phyloP scores from a whole-genome alignment of 2,797 vertebrate genomes.

The Echeneis naucrates region DNA sequence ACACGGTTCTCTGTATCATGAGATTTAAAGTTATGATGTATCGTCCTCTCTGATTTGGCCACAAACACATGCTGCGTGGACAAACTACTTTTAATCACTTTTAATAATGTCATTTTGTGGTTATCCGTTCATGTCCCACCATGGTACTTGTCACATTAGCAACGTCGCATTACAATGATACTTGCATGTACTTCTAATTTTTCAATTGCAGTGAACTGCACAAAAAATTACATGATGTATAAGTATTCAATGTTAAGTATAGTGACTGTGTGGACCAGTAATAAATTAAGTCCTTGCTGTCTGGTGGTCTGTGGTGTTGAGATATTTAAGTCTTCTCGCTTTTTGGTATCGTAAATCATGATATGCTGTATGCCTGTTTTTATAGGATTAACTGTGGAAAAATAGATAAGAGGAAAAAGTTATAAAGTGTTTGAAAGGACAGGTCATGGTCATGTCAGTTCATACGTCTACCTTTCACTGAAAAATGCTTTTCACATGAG shows the following conservation, averaged over 20 bases:
- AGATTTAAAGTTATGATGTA: neutral
- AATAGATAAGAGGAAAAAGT: conserved; percentile 54
- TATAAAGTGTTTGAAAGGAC: conserved; percentile 67
- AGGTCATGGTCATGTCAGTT: conserved; percentile 64
- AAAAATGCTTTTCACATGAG: conserved; percentile 67
- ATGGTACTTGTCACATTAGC: neutral
- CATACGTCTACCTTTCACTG: conserved; percentile 55
- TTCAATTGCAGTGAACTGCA: neutral
- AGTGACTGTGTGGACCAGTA: neutral
- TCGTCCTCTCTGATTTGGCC: conserved; percentile 1
- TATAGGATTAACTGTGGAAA: conserved; percentile 69
- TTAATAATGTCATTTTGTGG: neutral
- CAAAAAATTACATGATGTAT: neutral
- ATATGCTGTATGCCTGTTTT: conserved; percentile 55
- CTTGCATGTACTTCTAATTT: neutral
- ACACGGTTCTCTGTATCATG: neutral
- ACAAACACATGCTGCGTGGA: neutral
- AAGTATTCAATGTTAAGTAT: conserved; percentile 27
- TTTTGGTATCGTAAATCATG: conserved; percentile 60
- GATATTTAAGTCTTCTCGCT: conserved; percentile 64
- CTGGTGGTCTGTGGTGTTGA: conserved; percentile 67
- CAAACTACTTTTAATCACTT: neutral
- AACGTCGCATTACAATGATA: neutral
- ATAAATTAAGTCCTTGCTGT: conserved; percentile 47
- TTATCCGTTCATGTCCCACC: neutral